Conservation (phyloP, 2,888 invertebrate genomes). For the Celastrina argiolus region DNA sequence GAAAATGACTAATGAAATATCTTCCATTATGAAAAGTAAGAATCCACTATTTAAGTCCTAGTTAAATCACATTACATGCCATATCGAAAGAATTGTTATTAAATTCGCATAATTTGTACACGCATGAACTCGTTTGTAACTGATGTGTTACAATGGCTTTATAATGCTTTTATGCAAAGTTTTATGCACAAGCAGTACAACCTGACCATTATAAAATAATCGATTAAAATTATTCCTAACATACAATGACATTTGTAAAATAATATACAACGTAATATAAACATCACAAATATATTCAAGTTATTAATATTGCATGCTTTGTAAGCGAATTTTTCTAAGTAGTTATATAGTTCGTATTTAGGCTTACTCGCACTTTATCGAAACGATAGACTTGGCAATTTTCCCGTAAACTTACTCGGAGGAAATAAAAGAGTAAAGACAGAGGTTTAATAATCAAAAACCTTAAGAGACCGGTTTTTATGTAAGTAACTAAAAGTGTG, state of each 20-base stretch:
- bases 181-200: not conserved
- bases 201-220: too few relatives aligned
- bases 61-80: not conserved
- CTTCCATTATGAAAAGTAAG: not conserved
- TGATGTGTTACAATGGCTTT: not conserved
- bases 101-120: not conserved
- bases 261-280: not conserved
- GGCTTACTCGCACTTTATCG: not conserved
- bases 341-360: conserved; percentile 1
- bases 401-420: too few relatives aligned
- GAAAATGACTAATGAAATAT: not conserved
- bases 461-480: too few relatives aligned
- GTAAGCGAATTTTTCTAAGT: not conserved
- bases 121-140: not conserved
- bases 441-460: too few relatives aligned
- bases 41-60: not conserved
- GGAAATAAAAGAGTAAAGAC: too few relatives aligned
- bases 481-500: too few relatives aligned
- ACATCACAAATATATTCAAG: conserved; percentile 2
- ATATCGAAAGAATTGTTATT: not conserved
- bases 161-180: not conserved
- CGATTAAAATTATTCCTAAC: not conserved
- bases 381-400: not conserved
- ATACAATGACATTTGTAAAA: not conserved
- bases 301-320: not conserved